These are phyloP conservation scores for Porphyrio hochstetteri DNA, from an alignment of 2,113 vertebrate genomes.

Conservation along the genomic window DNA sequence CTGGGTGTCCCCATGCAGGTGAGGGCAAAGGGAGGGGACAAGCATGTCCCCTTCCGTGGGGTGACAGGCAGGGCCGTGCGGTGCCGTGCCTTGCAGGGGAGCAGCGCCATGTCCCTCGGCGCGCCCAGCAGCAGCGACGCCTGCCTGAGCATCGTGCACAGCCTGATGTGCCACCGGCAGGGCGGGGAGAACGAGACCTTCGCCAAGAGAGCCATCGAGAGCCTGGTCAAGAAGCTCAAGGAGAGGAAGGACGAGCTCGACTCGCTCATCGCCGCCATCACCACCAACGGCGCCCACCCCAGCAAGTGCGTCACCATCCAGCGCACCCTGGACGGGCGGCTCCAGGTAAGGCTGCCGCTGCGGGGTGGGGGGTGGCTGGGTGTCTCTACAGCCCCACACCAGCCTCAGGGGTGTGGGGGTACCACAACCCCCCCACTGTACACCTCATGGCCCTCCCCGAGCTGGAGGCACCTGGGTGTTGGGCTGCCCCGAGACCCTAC, in stretches of 20 bases:
- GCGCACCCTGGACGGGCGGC: constrained; percentile 81
- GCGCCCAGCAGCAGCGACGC: constrained; percentile 80
- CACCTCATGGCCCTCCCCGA: too few species aligned
- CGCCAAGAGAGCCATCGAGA: constrained; percentile 84
- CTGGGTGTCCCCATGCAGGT: background rate
- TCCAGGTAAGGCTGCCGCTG: too few species aligned
- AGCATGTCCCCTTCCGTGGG: background rate
- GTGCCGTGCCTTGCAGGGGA: constrained; percentile 18
- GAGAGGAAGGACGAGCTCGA: constrained; percentile 86
- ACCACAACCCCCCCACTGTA: too few species aligned
- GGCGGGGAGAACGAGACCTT: constrained; percentile 83
- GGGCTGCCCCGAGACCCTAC: too few species aligned
- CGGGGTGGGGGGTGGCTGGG: too few species aligned
- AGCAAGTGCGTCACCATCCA: constrained; percentile 87
- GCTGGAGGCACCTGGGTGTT: too few species aligned
- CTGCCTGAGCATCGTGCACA: constrained; percentile 86
- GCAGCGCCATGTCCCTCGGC: constrained; percentile 62
- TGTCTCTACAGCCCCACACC: too few species aligned
- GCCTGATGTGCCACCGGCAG: constrained; percentile 86
- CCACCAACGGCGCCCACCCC: constrained; percentile 83
- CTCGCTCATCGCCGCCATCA: constrained; percentile 82
- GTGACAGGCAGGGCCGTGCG: background rate
- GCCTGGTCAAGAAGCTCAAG: constrained; percentile 75
- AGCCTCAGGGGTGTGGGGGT: too few species aligned
- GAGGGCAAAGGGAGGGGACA: background rate